phyloP scores from a whole-genome alignment of 1,140 invertebrate genomes.

The Bombus superbus region DNA sequence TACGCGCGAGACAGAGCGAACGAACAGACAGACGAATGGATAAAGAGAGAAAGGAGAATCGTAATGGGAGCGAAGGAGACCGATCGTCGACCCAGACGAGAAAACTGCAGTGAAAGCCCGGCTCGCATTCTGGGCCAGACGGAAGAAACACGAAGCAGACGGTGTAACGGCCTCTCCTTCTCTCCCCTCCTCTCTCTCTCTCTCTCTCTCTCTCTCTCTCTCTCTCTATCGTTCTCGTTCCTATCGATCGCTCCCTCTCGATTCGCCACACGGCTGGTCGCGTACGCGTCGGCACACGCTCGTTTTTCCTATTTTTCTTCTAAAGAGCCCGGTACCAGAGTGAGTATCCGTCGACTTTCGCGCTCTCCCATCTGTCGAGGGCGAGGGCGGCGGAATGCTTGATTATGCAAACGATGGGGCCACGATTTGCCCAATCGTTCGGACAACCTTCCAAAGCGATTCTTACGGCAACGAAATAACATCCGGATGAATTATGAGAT shows the following conservation, averaged over 20 bases:
- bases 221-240: constrained; percentile 9
- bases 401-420: constrained; percentile 21
- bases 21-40: not conserved
- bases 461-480: too few species aligned
- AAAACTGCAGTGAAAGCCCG: constrained; percentile 74
- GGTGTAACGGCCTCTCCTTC: constrained; percentile 66
- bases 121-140: constrained; percentile 74
- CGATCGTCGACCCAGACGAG: constrained; percentile 70
- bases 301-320: constrained; percentile 54
- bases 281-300: constrained; percentile 26
- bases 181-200: constrained; percentile 22
- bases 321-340: not conserved
- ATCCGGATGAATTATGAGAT: too few species aligned
- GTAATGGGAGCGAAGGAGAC: constrained; percentile 35
- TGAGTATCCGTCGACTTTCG: constrained; percentile 31
- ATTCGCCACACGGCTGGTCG: constrained; percentile 32
- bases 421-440: not conserved
- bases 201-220: constrained; percentile 7
- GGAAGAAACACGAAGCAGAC: constrained; percentile 73
- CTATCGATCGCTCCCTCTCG: constrained; percentile 33
- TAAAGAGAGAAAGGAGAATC: constrained; percentile 1
- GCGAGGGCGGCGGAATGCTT: constrained; percentile 1
- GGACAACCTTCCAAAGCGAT: not conserved
- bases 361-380: not conserved
- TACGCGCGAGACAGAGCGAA: not conserved